A percentile compares a stretch with the other conserved stretches of the same genome.
Evolutionary conservation across 1,140 invertebrate genomes (phyloP).

Genomic region (Calycopis cecrops): DNA sequence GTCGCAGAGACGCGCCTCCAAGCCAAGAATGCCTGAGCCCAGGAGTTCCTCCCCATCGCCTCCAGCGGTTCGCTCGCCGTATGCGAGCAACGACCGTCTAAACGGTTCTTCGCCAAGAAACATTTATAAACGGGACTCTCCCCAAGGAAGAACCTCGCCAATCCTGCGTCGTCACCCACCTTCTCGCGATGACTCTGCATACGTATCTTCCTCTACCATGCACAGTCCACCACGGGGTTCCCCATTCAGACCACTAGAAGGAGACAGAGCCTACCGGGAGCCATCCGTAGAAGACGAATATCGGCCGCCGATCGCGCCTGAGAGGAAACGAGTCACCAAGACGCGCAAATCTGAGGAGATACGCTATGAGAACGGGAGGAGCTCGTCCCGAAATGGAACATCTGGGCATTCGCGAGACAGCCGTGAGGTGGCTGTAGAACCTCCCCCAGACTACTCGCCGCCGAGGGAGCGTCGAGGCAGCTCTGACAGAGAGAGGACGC

Average conservation of each 20-base stretch:
- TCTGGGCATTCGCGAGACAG: conserved; percentile 68
- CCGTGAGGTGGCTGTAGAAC: conserved; percentile 72
- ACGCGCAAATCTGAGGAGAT: conserved; percentile 70
- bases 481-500: conserved; percentile 68
- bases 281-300: conserved; percentile 65
- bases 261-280: conserved; percentile 58
- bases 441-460: conserved; percentile 82
- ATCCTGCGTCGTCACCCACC: conserved; percentile 67
- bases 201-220: conserved; percentile 74
- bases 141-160: conserved; percentile 60
- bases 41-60: conserved; percentile 68
- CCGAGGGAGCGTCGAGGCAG: conserved; percentile 74
- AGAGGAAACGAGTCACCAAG: conserved; percentile 75
- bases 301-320: conserved; percentile 74
- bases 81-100: conserved; percentile 67
- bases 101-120: conserved; percentile 68
- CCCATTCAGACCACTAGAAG: conserved; percentile 65
- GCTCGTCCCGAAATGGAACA: conserved; percentile 69
- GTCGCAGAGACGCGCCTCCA: conserved; percentile 79
- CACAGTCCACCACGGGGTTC: conserved; percentile 70
- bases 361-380: conserved; percentile 73
- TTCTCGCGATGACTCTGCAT: conserved; percentile 73
- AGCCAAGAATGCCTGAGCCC: conserved; percentile 64
- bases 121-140: conserved; percentile 65
- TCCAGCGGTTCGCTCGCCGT: conserved; percentile 62